Evolutionary conservation across 2,797 vertebrate genomes (phyloP).

Genomic region (Holocentrus rufus): DNA sequence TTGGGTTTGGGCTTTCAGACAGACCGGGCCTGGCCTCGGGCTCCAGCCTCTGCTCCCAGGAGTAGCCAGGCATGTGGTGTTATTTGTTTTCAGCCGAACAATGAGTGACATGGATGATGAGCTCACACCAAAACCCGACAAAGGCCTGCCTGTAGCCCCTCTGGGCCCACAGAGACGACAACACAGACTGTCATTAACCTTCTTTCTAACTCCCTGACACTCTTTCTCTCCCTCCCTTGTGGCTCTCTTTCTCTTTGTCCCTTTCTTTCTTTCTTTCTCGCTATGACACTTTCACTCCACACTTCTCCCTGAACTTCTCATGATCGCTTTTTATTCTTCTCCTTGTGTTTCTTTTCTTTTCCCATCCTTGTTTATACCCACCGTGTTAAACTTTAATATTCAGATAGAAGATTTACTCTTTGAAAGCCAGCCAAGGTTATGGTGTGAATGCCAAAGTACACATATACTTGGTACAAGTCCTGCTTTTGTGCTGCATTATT

Average conservation of each 20-base stretch:
- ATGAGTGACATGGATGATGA: constrained; percentile 78
- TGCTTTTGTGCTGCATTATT: not conserved
- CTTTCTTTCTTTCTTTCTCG: not conserved
- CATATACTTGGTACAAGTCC: not conserved
- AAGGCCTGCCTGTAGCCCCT: constrained; percentile 62
- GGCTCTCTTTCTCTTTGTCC: constrained; percentile 5
- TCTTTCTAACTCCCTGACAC: constrained; percentile 20
- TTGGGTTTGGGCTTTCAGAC: constrained; percentile 47
- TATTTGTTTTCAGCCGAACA: constrained; percentile 77
- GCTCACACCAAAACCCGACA: constrained; percentile 74
- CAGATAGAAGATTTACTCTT: not conserved
- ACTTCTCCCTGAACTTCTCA: not conserved
- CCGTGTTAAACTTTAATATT: not conserved
- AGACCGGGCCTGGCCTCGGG: constrained; percentile 31
- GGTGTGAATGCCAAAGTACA: not conserved
- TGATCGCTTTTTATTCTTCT: not conserved
- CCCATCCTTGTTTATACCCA: not conserved
- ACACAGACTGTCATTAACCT: constrained; percentile 61
- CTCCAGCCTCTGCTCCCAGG: constrained; percentile 46
- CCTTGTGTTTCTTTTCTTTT: not conserved
- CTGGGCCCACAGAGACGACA: constrained; percentile 34
- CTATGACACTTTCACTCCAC: not conserved
- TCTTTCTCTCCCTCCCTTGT: constrained; percentile 7
- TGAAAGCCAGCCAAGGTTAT: not conserved
- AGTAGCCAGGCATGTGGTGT: constrained; percentile 54